Evolutionary conservation across 2,888 invertebrate genomes (phyloP).

Genomic region (Argyra leucocephala): DNA sequence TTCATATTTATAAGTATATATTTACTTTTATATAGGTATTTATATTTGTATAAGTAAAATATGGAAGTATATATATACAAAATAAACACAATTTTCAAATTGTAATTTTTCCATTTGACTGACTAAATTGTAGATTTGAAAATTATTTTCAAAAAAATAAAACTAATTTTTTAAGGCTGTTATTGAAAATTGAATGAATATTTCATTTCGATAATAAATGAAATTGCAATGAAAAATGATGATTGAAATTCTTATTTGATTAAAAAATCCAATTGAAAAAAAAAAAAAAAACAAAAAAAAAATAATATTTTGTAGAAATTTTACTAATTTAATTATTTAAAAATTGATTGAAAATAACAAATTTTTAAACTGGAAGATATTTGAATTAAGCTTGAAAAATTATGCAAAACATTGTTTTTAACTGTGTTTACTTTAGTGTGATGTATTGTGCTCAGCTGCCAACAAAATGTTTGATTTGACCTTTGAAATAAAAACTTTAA

Average conservation of each 20-base stretch:
- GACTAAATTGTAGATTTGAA: background rate
- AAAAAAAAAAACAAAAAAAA: too few species aligned
- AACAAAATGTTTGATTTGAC: too few species aligned
- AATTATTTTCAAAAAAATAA: background rate
- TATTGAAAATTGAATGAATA: background rate
- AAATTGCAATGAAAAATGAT: background rate
- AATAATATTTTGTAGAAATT: too few species aligned
- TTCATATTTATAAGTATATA: background rate
- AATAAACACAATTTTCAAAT: constrained; percentile 4
- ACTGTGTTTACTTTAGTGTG: too few species aligned
- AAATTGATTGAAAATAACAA: too few species aligned
- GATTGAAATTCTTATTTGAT: background rate
- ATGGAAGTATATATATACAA: background rate
- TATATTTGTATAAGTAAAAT: too few species aligned
- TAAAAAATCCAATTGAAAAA: background rate
- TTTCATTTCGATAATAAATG: background rate
- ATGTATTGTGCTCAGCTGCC: too few species aligned
- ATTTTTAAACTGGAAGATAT: too few species aligned
- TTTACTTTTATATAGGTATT: background rate
- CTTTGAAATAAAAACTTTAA: too few species aligned
- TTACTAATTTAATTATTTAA: too few species aligned
- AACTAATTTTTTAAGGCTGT: constrained; percentile 2
- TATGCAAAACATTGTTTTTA: too few species aligned
- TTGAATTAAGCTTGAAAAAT: too few species aligned
- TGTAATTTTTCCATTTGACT: constrained; percentile 3